Conservation (phyloP, 2,888 invertebrate genomes). For the Ormyrus pomaceus region DNA sequence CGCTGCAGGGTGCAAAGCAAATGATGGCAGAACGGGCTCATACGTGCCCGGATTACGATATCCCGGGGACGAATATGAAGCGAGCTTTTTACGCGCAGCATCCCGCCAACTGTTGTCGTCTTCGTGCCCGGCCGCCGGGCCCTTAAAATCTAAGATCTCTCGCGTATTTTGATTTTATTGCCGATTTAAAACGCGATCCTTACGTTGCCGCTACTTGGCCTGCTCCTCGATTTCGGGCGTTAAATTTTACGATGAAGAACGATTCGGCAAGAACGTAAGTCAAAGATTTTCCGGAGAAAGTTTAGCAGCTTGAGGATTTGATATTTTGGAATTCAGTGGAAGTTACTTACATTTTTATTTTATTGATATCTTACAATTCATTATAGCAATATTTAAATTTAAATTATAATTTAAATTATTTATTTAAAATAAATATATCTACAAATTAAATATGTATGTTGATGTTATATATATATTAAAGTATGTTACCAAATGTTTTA, state of each 20-base stretch:
- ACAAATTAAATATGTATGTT: too few relatives aligned
- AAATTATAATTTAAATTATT: too few relatives aligned
- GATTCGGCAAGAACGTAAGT: too few relatives aligned
- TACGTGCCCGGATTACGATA: slow-evolving; percentile 73
- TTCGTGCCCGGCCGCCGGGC: slow-evolving; percentile 55
- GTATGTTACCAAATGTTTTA: too few relatives aligned
- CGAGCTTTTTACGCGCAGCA: slow-evolving; percentile 61
- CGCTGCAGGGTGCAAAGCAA: slow-evolving; percentile 20
- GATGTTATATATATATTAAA: too few relatives aligned
- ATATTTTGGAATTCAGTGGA: too few relatives aligned
- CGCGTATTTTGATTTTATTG: slow-evolving; percentile 73
- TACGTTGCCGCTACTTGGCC: background rate
- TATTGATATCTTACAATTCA: too few relatives aligned
- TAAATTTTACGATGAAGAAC: slow-evolving; percentile 27
- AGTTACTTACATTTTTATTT: too few relatives aligned
- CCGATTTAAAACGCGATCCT: slow-evolving; percentile 68
- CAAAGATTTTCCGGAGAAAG: background rate
- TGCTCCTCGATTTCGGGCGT: slow-evolving; percentile 26
- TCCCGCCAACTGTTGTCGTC: slow-evolving; percentile 72
- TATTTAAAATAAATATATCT: too few relatives aligned
- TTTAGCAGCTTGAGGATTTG: too few relatives aligned
- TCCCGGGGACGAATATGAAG: slow-evolving; percentile 41
- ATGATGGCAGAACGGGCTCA: slow-evolving; percentile 59
- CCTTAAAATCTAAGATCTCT: slow-evolving; percentile 69
- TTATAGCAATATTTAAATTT: too few relatives aligned